Conservation (phyloP, 2,888 invertebrate species). For the Stenurella melanura region DNA sequence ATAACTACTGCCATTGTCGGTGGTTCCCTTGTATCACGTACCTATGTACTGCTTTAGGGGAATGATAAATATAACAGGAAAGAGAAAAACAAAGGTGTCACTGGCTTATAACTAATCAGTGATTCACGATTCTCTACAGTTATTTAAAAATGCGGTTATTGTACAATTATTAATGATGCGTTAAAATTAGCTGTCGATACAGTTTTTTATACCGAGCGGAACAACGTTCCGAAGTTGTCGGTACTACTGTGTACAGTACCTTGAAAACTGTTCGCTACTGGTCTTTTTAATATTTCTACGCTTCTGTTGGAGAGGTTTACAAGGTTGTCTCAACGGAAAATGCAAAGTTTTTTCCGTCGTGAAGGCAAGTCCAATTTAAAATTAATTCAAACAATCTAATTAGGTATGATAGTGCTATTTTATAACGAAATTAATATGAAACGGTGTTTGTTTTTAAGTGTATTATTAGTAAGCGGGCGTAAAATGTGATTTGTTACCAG, state of each 20-base stretch:
- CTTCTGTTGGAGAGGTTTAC: not conserved
- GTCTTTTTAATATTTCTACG: not conserved
- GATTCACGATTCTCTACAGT: slow-evolving; percentile 8
- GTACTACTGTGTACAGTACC: not conserved
- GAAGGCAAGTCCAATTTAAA: not conserved
- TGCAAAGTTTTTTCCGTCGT: not conserved
- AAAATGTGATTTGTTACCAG: not conserved
- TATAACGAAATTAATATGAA: not conserved
- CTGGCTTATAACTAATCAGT: not conserved
- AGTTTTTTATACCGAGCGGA: not conserved
- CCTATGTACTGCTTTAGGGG: not conserved
- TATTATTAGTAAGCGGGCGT: not conserved
- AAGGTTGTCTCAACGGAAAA: slow-evolving; percentile 7
- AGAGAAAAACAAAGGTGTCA: not conserved
- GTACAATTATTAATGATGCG: not conserved
- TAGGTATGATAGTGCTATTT: not conserved
- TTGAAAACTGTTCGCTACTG: not conserved
- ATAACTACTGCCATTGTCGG: not conserved
- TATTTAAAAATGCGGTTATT: slow-evolving; percentile 3
- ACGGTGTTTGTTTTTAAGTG: not conserved
- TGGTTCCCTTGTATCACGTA: not conserved
- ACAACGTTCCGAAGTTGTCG: no score
- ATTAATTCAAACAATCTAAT: not conserved
- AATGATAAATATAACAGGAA: not conserved
- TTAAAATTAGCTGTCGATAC: not conserved